These are phyloP conservation scores for Jacana jacana DNA, from an alignment of 2,113 vertebrate species.

Conservation along the genomic window DNA sequence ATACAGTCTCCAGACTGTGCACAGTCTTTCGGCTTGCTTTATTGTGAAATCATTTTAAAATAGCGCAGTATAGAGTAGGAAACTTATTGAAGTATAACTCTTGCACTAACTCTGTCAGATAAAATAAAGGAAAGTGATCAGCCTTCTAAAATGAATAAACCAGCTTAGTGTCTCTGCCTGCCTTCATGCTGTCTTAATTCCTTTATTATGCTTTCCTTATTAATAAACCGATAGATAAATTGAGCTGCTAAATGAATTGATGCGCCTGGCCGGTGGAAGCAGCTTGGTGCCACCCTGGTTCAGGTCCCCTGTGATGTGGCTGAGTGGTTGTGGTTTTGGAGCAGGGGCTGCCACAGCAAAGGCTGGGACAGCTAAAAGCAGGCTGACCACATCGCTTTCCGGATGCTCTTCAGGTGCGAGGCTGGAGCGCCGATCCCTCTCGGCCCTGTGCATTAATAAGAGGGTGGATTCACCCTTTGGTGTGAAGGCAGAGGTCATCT, in stretches of 20 bases:
- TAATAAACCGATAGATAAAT: not conserved
- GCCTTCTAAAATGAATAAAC: not conserved
- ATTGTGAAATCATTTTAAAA: conserved; percentile 49
- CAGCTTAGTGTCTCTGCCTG: not conserved
- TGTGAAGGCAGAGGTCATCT: conserved; percentile 67
- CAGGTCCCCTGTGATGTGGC: not conserved
- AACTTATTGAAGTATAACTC: conserved; percentile 45
- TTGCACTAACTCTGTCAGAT: conserved; percentile 10
- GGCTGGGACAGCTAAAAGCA: not conserved
- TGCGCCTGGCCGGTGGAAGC: not conserved
- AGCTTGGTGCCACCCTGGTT: not conserved
- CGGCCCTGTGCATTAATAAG: conserved; percentile 35
- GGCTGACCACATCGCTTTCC: not conserved
- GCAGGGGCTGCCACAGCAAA: not conserved
- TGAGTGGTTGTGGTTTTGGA: not conserved
- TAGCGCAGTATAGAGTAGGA: conserved; percentile 1
- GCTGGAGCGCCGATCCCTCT: not conserved
- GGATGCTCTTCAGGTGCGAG: conserved; percentile 46
- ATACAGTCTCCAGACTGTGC: conserved; percentile 33
- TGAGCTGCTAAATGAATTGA: not conserved
- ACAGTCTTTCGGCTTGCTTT: conserved; percentile 50
- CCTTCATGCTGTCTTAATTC: not conserved
- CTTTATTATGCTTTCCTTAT: not conserved
- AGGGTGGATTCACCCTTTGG: conserved; percentile 47
- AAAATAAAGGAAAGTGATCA: conserved; percentile 14